These are phyloP conservation scores for Andrena cerasifolii DNA, from an alignment of 1,140 invertebrate genomes.

Conservation along the genomic window DNA sequence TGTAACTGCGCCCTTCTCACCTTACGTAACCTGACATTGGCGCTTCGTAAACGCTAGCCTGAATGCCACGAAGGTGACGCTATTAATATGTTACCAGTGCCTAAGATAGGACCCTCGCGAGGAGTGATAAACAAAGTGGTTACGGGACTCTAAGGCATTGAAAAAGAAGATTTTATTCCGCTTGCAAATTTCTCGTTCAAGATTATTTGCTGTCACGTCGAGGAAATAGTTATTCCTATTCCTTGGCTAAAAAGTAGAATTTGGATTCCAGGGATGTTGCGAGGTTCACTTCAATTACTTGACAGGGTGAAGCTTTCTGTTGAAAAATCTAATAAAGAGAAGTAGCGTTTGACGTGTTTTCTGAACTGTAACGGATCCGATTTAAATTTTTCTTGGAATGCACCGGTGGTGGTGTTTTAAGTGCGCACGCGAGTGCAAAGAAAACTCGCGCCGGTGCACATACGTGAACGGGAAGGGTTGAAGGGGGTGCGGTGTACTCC, in stretches of 20 bases:
- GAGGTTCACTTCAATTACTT: too few species aligned
- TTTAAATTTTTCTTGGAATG: not conserved
- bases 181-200: too few species aligned
- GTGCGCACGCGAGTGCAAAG: not conserved
- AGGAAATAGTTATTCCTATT: too few species aligned
- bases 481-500: constrained; percentile 11
- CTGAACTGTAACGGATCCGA: not conserved
- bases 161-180: too few species aligned
- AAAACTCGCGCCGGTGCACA: constrained; percentile 19
- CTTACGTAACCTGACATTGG: constrained; percentile 31
- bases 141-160: not conserved
- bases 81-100: constrained; percentile 11
- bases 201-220: too few species aligned
- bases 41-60: not conserved
- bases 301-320: too few species aligned
- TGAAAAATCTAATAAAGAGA: too few species aligned
- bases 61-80: not conserved
- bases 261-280: too few species aligned
- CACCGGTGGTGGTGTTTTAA: not conserved
- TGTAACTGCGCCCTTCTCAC: not conserved
- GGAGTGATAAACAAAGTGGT: not conserved
- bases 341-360: too few species aligned
- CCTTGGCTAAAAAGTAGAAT: too few species aligned
- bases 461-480: constrained; percentile 17
- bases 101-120: not conserved